phyloP scores from a whole-genome alignment of 2,888 invertebrate species.

The Latrodectus hesperus region DNA sequence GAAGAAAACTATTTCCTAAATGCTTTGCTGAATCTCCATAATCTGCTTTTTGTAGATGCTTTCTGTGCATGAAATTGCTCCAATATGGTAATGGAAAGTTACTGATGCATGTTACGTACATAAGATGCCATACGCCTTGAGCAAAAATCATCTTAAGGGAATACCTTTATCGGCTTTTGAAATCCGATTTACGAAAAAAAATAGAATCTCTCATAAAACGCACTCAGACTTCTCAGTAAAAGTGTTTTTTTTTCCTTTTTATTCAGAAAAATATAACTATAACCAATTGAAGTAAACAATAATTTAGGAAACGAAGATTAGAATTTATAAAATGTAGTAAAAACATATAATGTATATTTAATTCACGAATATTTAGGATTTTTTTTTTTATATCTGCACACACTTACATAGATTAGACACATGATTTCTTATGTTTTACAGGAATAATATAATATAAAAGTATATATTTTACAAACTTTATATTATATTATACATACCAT shows the following conservation, averaged over 20 bases:
- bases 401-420: too few species aligned
- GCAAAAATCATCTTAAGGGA: background rate
- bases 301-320: too few species aligned
- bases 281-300: too few species aligned
- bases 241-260: background rate
- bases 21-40: background rate
- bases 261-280: background rate
- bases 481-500: too few species aligned
- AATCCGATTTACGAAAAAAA: background rate
- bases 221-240: background rate
- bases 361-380: too few species aligned
- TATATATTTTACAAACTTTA: too few species aligned
- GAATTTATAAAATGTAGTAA: too few species aligned
- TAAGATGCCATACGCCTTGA: background rate
- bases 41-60: background rate
- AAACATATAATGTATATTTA: too few species aligned
- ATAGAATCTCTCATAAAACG: background rate
- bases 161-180: background rate
- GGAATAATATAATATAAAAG: too few species aligned
- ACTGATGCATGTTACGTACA: background rate
- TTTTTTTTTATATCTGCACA: too few species aligned
- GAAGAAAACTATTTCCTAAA: background rate
- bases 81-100: background rate
- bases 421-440: too few species aligned
- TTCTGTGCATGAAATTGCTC: background rate